These are phyloP conservation scores for Dasysyrphus albostriatus DNA, from an alignment of 2,888 invertebrate species.

Conservation along the genomic window DNA sequence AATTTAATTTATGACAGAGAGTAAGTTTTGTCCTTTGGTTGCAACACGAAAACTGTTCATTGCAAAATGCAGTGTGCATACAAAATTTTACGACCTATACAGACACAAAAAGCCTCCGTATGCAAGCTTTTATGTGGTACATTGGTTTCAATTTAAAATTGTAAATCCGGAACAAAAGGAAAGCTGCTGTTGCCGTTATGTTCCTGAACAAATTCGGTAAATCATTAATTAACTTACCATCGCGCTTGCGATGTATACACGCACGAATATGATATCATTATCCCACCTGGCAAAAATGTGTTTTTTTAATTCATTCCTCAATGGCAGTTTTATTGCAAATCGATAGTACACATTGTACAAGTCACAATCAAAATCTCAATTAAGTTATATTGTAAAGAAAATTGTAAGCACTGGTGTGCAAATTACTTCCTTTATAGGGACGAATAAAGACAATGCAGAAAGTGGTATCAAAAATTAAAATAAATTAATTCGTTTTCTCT, in stretches of 20 bases:
- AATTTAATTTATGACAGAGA: conserved; percentile 80
- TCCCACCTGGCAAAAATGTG: conserved; percentile 47
- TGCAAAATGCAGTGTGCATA: conserved; percentile 32
- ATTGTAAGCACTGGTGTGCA: conserved; percentile 38
- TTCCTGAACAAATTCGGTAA: conserved; percentile 62
- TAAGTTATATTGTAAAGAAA: conserved; percentile 57
- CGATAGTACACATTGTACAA: conserved; percentile 50
- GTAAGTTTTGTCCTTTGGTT: conserved; percentile 46
- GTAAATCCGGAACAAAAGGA: conserved; percentile 62
- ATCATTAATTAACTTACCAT: conserved; percentile 70
- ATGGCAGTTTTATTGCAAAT: conserved; percentile 54
- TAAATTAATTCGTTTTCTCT: conserved; percentile 45
- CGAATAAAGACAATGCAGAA: conserved; percentile 29
- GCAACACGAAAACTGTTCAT: conserved; percentile 33
- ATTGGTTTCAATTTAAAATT: conserved; percentile 71
- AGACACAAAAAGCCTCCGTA: conserved; percentile 15
- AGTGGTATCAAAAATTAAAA: conserved; percentile 52
- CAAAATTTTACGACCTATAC: conserved; percentile 38
- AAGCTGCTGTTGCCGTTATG: conserved; percentile 61
- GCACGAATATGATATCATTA: conserved; percentile 65
- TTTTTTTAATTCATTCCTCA: conserved; percentile 39
- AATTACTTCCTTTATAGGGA: conserved; percentile 44
- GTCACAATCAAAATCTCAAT: conserved; percentile 63
- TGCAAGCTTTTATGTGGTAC: conserved; percentile 66
- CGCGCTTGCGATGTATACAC: conserved; percentile 55